Evolutionary conservation across 2,113 vertebrate species (phyloP).

Genomic region (Hucho hucho): DNA sequence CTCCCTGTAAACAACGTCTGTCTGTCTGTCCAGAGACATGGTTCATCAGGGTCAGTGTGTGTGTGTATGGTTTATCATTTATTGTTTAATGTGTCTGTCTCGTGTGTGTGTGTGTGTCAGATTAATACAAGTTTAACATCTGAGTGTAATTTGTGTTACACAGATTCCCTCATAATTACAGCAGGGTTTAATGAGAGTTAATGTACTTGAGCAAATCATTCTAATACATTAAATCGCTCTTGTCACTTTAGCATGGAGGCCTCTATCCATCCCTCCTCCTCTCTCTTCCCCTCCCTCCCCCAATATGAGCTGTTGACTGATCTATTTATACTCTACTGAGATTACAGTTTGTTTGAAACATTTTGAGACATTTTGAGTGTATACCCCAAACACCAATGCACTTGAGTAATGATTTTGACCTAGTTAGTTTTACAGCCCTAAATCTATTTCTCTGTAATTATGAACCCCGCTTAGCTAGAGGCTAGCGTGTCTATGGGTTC

Average conservation of each 20-base stretch:
- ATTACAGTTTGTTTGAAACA: constrained; percentile 33
- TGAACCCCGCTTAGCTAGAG: background rate
- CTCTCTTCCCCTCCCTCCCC: background rate
- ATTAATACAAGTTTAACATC: constrained; percentile 25
- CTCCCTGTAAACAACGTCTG: constrained; percentile 7
- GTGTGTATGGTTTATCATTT: background rate
- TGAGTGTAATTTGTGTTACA: constrained; percentile 27
- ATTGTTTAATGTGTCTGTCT: background rate
- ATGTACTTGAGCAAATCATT: constrained; percentile 36
- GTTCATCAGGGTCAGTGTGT: constrained; percentile 2
- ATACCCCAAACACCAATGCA: constrained; percentile 28
- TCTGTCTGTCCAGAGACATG: background rate
- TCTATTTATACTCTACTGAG: constrained; percentile 15
- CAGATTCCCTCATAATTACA: constrained; percentile 43
- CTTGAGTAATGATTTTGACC: constrained; percentile 17
- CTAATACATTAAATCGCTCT: constrained; percentile 32
- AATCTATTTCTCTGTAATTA: background rate
- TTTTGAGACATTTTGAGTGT: constrained; percentile 27
- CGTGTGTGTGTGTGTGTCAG: constrained; percentile 11
- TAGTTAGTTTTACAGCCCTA: constrained; percentile 30
- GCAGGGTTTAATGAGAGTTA: constrained; percentile 43
- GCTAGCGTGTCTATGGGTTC: background rate
- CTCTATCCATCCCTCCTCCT: constrained; percentile 23
- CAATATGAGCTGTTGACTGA: constrained; percentile 9
- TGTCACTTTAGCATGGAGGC: constrained; percentile 10